Conservation (phyloP, 2,797 vertebrate genomes). For the Cossypha heuglini region DNA sequence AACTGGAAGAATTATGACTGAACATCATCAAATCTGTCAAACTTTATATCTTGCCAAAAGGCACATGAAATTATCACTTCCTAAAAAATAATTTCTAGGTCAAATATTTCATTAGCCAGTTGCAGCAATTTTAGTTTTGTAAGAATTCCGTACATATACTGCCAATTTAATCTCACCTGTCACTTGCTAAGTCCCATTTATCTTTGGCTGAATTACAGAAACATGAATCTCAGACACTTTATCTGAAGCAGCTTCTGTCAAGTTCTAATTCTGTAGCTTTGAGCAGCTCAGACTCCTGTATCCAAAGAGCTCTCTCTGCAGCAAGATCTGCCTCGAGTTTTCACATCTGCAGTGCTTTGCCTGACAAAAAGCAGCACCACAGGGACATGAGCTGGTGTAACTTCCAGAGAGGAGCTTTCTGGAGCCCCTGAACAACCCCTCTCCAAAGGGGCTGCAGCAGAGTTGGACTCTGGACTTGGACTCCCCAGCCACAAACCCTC, state of each 20-base stretch:
- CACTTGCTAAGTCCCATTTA: background rate
- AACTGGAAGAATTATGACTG: background rate
- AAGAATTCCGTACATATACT: background rate
- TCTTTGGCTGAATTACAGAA: background rate
- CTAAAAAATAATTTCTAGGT: background rate
- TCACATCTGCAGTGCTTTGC: background rate
- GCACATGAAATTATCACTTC: background rate
- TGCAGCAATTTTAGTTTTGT: background rate
- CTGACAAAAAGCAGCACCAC: background rate
- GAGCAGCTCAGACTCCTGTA: background rate
- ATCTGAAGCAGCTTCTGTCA: background rate
- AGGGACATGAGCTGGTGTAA: background rate
- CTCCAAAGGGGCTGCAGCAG: background rate
- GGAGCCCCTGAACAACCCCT: background rate
- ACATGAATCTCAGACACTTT: background rate
- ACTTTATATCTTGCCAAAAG: background rate
- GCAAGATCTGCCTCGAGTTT: background rate
- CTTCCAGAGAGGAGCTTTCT: background rate
- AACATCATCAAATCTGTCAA: background rate
- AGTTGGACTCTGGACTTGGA: background rate
- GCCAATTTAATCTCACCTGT: background rate
- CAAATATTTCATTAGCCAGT: background rate
- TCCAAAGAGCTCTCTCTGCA: background rate
- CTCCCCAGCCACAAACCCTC: fast-evolving
- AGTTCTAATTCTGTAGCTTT: background rate